A percentile compares a stretch with the other conserved stretches of the same genome.
Conservation (phyloP, 2,888 invertebrate genomes). For the Stenurella melanura region DNA sequence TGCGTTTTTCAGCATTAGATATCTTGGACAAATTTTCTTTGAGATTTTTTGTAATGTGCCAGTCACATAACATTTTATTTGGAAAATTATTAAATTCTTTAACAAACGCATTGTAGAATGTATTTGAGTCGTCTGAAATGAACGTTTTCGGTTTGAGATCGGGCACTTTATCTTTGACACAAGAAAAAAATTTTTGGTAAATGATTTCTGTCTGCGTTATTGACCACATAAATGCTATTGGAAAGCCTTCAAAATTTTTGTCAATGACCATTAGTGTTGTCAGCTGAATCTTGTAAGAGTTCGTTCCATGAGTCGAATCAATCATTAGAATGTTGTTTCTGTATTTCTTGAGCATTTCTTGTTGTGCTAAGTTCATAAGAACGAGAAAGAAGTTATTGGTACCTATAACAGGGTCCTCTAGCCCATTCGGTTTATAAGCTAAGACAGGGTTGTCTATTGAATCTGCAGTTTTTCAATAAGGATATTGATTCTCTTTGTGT, state of each 20-base stretch:
- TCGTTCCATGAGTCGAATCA: conserved; percentile 27
- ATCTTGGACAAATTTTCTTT: not conserved
- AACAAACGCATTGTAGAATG: not conserved
- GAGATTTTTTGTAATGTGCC: conserved; percentile 6
- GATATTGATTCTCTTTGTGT: not conserved
- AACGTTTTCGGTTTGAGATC: not conserved
- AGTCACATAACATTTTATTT: conserved; percentile 1
- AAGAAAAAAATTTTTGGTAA: not conserved
- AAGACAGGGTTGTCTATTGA: not conserved
- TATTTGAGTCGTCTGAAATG: not conserved
- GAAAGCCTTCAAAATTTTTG: conserved; percentile 15
- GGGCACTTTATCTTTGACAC: too few species aligned
- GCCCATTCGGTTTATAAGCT: not conserved
- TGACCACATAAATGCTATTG: conserved; percentile 16
- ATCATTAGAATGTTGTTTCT: conserved; percentile 19
- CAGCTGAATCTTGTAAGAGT: conserved; percentile 21
- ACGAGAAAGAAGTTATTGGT: not conserved
- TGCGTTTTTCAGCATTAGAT: not conserved
- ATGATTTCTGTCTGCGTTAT: conserved; percentile 2
- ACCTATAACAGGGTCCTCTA: not conserved
- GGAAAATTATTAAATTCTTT: not conserved
- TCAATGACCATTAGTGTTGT: not conserved
- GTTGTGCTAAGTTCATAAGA: conserved; percentile 6
- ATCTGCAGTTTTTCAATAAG: not conserved
- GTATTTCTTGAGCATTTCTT: conserved; percentile 9